A percentile compares a stretch with the other conserved stretches of the same genome.
These are phyloP conservation scores for Anastatus disparis DNA, from an alignment of 1,140 invertebrate genomes.

Conservation along the genomic window DNA sequence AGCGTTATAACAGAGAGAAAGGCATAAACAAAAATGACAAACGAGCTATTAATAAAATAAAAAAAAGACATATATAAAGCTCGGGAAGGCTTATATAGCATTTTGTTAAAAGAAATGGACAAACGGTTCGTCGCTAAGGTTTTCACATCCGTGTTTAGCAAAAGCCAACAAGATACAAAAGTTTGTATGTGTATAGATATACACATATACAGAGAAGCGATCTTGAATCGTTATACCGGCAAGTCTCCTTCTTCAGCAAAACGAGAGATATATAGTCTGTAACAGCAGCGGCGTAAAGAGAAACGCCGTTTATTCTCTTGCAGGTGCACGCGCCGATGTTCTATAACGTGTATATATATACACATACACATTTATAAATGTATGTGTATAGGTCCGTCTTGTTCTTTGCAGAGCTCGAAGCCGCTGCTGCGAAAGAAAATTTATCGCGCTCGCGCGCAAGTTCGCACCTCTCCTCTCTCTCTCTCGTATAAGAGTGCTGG, in stretches of 20 bases:
- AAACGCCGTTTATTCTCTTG: constrained; percentile 18
- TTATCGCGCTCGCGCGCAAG: constrained; percentile 20
- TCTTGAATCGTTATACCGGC: constrained; percentile 23
- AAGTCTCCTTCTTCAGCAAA: neutral
- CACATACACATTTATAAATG: too few species aligned
- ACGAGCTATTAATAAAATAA: constrained; percentile 30
- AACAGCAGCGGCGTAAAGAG: neutral
- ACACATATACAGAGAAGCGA: neutral
- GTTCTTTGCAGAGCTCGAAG: constrained; percentile 2
- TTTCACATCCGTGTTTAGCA: constrained; percentile 29
- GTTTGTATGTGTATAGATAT: too few species aligned
- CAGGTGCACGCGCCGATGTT: constrained; percentile 28
- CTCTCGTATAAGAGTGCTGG: too few species aligned
- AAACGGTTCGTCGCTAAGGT: neutral
- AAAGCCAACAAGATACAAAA: too few species aligned
- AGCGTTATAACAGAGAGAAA: too few species aligned
- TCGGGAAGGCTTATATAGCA: too few species aligned
- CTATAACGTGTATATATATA: too few species aligned
- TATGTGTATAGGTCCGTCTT: too few species aligned
- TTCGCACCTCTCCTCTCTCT: constrained; percentile 2
- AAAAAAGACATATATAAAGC: too few species aligned
- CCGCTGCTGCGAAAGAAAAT: constrained; percentile 14
- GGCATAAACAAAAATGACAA: constrained; percentile 32
- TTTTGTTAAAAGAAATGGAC: too few species aligned
- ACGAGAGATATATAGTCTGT: constrained; percentile 18